Base-by-base conservation (phyloP, 2,888 invertebrate genomes). In the Drosophila bunnanda region DNA sequence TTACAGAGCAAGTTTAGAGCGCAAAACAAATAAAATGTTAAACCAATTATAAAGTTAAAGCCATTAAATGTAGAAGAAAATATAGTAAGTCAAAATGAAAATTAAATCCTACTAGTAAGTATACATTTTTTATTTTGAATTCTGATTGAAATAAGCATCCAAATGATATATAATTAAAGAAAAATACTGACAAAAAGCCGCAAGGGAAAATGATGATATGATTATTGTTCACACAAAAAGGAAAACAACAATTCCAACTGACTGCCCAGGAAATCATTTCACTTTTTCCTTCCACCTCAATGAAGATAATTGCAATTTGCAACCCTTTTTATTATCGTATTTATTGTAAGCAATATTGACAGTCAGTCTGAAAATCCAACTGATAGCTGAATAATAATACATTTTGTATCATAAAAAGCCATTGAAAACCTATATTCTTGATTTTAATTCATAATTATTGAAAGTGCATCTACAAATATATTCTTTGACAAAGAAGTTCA, bases 201-300 rank as follows among this genome's bases (percentile, higher is more conserved):
- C 28, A 30, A 17, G 30, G 30, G 48, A 50, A 50, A 50, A 20
- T 50, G 4, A 50, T 50, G 15, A 32, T 15, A 50, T 50, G 32
- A 50, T 48, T 30, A 17, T 50, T 48, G 48, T 48, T 48, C 48
- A 32, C 17, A 50, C 20, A 50, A 50, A 50, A 50, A 32, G 50
- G 50, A 50, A 50, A 50, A 50, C 32, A 50, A 32, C 30, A 50
- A 50, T 50, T 50, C 50, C 50, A 32, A 32, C 13, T 50, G 48
- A 50, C 50, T 50, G 50, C 20, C 50, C 32, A 32, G 50, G 50
- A 50, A 32, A 50, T 30, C 8, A 12, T 12, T 30, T 20, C 4
- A 6, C 17, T 30, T 30, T 48, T 32, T 50, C 20, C 17, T 50
- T 50, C 50, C 50, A 50, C 50, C 20, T 50, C 50, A 50, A 20